Evolutionary conservation across 2,888 invertebrate species (phyloP), one percentile per base, ranked within the genome.

Genomic region (Dolichopus griseipennis): DNA sequence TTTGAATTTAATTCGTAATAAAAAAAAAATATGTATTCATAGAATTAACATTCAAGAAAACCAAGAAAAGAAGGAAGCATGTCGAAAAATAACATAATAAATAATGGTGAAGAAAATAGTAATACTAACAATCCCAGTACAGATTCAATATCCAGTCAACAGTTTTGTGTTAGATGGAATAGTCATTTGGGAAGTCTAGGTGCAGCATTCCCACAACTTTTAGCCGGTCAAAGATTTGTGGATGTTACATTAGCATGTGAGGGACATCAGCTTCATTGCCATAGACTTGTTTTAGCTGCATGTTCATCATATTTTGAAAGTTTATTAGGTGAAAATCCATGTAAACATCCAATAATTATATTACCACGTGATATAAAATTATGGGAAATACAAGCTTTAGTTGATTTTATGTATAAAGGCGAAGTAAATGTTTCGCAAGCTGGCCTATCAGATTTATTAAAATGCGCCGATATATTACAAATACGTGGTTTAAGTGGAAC

Each of bases 371-470:
- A 93, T 76, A 90, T 93, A 84, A 88, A 87, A 76, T 88, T 92
- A 77, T 90, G 90, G 83, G 92, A 93, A 76, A 90, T 93, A 81
- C 91, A 93, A 75, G 92, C 92, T 0, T 82, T 93, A 64, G 92
- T 93, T 52, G 92, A 92, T 81, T 93, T 93, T 77, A 93, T 93
- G 93, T 93, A 93, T 80, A 91, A 91, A 76, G 93, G 93, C 0
- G 93, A 93, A 78, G 93, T 93, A 43, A 92, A 92, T 76, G 92
- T 93, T 0, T 90, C 91, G 4, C 92, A 93, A 75, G 91, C 92
- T 68, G 91, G 92, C 70, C 81, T 93, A 66, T 90, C 91, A 43
- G 90, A 90, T 73, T 80, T 93, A n/a, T 82, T 93, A 12, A 90
- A 90, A 76, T 91, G 92, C 0, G 93, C 93, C 0, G 92, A 93